A percentile compares a stretch with the other conserved stretches of the same genome.
Evolutionary conservation across 2,888 invertebrate species (phyloP).

Genomic region (Neoascia interrupta): DNA sequence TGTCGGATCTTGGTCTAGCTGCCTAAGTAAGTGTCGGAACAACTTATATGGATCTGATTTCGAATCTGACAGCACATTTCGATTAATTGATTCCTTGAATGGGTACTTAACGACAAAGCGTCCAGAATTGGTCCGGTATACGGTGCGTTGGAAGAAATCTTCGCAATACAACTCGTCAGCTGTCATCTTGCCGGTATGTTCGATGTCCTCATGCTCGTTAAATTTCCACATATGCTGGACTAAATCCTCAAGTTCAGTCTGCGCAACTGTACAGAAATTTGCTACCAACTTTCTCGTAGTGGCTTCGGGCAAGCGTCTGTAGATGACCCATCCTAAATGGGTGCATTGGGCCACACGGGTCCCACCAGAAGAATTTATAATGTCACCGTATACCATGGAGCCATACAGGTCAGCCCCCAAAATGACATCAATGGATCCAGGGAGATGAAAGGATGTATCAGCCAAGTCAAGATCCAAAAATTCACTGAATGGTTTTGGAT

Average conservation of each 20-base stretch:
- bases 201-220: too few relatives aligned
- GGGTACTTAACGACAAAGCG: neutral
- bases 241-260: neutral
- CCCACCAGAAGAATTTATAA: neutral
- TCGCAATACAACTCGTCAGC: too few relatives aligned
- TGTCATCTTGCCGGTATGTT: too few relatives aligned
- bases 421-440: slow-evolving; percentile 41
- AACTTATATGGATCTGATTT: neutral
- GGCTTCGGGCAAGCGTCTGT: slow-evolving; percentile 5
- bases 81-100: neutral
- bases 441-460: slow-evolving; percentile 28
- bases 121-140: neutral
- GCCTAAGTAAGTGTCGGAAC: too few relatives aligned
- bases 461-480: slow-evolving; percentile 35
- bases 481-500: neutral
- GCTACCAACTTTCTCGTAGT: neutral
- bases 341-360: neutral
- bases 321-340: slow-evolving; percentile 4
- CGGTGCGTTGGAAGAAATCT: too few relatives aligned
- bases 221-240: slow-evolving; percentile 48
- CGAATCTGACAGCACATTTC: neutral
- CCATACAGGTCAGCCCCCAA: slow-evolving; percentile 36
- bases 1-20: neutral
- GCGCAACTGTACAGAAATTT: neutral
- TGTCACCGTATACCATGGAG: slow-evolving; percentile 21